A percentile compares a stretch with the other conserved stretches of the same genome.
Evolutionary conservation across 2,113 vertebrate species (phyloP).

Genomic region (Excalfactoria chinensis): DNA sequence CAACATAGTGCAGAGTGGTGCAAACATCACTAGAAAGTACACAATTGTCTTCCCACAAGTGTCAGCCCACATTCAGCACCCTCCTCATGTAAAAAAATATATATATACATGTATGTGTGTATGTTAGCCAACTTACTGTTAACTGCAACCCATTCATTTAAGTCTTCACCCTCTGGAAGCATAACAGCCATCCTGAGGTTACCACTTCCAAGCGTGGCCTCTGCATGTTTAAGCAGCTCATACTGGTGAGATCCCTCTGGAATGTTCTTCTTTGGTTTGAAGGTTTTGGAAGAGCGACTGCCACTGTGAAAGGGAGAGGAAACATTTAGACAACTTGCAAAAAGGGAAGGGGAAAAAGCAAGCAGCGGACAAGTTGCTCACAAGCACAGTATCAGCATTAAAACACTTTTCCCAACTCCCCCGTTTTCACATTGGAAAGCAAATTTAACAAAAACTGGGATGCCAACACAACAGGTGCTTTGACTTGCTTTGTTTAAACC

Average conservation of each 20-base stretch:
- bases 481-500: neutral
- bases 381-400: neutral
- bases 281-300: constrained; percentile 89
- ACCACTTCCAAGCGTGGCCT: constrained; percentile 88
- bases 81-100: accelerated
- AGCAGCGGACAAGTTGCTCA: accelerated
- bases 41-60: neutral
- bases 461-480: neutral
- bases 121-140: constrained; percentile 82
- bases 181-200: constrained; percentile 89
- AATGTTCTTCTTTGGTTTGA: constrained; percentile 92
- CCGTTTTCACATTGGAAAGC: accelerated
- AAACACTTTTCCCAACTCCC: accelerated
- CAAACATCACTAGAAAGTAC: accelerated
- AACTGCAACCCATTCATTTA: constrained; percentile 90
- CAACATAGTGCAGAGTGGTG: neutral
- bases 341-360: neutral
- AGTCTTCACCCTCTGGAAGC: constrained; percentile 88
- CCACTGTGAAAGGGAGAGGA: constrained; percentile 70
- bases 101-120: too few species aligned
- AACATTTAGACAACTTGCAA: neutral
- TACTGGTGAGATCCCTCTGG: constrained; percentile 90
- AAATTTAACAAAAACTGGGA: neutral
- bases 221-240: constrained; percentile 87
- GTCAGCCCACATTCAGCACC: neutral